Base-by-base conservation (phyloP, 2,113 vertebrate genomes). In the Salvator merianae region DNA sequence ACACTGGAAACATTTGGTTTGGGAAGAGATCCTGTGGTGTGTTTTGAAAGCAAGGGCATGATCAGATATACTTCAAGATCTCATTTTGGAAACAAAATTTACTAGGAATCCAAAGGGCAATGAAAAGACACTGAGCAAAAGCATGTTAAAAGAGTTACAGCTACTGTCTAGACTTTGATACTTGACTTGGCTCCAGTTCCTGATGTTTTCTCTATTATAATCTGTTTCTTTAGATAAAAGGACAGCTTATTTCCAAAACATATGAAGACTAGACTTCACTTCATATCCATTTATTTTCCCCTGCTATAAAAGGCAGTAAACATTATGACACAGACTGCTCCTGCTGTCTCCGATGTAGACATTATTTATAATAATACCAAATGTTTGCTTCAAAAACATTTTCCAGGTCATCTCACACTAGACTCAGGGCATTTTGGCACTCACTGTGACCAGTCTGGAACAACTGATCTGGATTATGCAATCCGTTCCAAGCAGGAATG, bases 111-210 rank as follows among this genome's bases (percentile, higher is more conserved):
- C 69, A 80, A 3, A 18, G 34, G 62, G 86, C 79, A 89, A 18
- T 81, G 16, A 87, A 84, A 88, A 32, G 82, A 85, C 84, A 82
- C 82, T 38, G 87, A 83, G 38, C 7, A 88, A 90, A 87, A 9
- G 30, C 13, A 43, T 66, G 55, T 34, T 81, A 90, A 10, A 69
- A 85, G 84, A 71, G 68, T 28, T 79, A 72, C 77, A 69, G 24
- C 73, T 65, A 20, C 70, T 84, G 90, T 89, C 88, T 93, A 92
- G 90, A 92, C 88, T 83, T 85, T 34, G 28, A 82, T 89, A 85
- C 90, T 92, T 93, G 85, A 59, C 47, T 84, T 78, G 36, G 73
- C 84, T 87, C 16, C 76, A 80, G 83, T 85, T 85, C 82, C 66
- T 65, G 77, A 6, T 80, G 69, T 88, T 89, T 90, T 91, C 63